Evolutionary conservation across 2,888 invertebrate genomes (phyloP), one percentile per base, ranked within the genome.

Genomic region (Drosophila rellima): DNA sequence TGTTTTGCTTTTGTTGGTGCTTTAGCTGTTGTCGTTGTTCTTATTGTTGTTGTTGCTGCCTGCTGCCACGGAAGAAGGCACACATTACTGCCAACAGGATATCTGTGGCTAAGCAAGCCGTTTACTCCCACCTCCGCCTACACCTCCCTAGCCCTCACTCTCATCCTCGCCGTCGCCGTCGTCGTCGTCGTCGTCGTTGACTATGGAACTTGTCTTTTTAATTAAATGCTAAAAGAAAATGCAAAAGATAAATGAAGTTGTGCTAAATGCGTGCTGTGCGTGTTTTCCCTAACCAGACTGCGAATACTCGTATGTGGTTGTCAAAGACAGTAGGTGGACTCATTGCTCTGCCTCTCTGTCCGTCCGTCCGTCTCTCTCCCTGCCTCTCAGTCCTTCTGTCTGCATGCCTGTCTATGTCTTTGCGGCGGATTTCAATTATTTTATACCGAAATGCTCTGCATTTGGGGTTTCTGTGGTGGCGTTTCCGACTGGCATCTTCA

Each of bases 161-260:
- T n/a, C n/a, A n/a, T n/a, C n/a, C n/a, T n/a, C n/a, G n/a, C n/a
- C n/a, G n/a, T n/a, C n/a, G n/a, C n/a, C 17, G 10, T 10, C 23
- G 13, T 33, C 17, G 37, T 61, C 68, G 61, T 47, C 60, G 40
- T 60, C 55, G 54, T 52, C 76, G 76, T 68, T 82, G 80, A 88
- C 90, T 89, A 86, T 88, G 83, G 86, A 85, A 88, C 85, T 86
- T 86, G 88, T 86, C 85, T 86, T 86, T 86, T 86, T 86, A 86
- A 86, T 86, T 86, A 86, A 86, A 86, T 86, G 85, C 89, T 89
- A 82, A 85, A 80, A 72, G 85, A 85, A 85, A 85, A 89, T 89
- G 89, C 90, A 76, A 80, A 88, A 89, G 85, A 86, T 89, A 86
- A 86, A 86, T 86, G 88, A 86, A 86, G 85, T 88, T 86, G 89